Conservation (phyloP, 2,797 vertebrate genomes). For the Neoniphon sammara region DNA sequence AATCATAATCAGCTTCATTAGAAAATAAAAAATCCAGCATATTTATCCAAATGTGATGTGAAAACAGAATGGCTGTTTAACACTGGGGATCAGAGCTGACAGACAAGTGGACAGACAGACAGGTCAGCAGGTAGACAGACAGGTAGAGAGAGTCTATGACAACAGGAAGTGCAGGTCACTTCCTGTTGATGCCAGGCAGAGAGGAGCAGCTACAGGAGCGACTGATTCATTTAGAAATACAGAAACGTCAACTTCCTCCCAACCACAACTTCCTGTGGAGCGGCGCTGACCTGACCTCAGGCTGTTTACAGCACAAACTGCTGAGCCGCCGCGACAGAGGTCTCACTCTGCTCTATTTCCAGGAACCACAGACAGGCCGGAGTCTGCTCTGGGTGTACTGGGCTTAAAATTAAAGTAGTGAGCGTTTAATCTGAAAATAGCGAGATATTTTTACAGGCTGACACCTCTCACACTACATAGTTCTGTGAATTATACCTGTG, state of each 20-base stretch:
- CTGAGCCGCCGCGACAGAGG: neutral
- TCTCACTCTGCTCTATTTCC: slow-evolving; percentile 23
- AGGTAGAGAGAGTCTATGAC: neutral
- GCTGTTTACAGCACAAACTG: slow-evolving; percentile 2
- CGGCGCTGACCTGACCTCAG: slow-evolving; percentile 15
- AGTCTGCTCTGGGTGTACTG: neutral
- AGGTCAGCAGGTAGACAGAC: neutral
- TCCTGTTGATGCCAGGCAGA: slow-evolving; percentile 41
- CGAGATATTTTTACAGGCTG: too few species aligned
- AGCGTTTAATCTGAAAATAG: too few species aligned
- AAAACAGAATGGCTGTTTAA: too few species aligned
- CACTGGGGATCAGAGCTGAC: too few species aligned
- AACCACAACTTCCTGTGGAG: slow-evolving; percentile 48
- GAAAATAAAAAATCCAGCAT: too few species aligned
- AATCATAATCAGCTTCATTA: too few species aligned
- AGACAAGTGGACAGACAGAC: neutral
- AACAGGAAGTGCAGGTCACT: slow-evolving; percentile 19
- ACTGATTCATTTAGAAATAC: slow-evolving; percentile 50
- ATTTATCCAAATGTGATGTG: too few species aligned
- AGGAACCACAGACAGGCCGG: slow-evolving; percentile 1
- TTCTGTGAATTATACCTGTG: too few species aligned
- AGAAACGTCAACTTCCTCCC: neutral
- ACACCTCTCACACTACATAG: too few species aligned
- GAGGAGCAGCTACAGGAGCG: neutral
- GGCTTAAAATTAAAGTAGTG: too few species aligned